These are phyloP conservation scores for Thymallus thymallus DNA, from an alignment of 2,113 vertebrate genomes.

Conservation along the genomic window DNA sequence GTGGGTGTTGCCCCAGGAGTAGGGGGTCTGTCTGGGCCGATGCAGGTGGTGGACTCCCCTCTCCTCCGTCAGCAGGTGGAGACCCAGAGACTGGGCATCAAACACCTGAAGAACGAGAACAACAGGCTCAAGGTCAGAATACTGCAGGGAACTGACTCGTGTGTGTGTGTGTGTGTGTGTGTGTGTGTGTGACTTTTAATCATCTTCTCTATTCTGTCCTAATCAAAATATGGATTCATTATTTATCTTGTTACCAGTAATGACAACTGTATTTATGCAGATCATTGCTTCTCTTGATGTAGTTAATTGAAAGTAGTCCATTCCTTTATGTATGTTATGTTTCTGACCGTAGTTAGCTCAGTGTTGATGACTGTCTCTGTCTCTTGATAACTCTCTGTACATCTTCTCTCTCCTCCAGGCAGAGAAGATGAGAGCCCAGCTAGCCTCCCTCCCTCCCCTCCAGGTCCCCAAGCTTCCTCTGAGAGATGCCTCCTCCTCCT, in stretches of 20 bases:
- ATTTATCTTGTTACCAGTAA: too few relatives aligned
- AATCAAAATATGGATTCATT: too few relatives aligned
- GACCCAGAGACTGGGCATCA: conserved; percentile 81
- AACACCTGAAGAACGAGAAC: conserved; percentile 88
- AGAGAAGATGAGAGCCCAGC: conserved; percentile 80
- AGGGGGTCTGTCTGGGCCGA: conserved; percentile 58
- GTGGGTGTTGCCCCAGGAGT: conserved; percentile 34
- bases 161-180: neutral
- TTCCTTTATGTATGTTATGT: too few relatives aligned
- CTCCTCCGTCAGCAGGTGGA: conserved; percentile 90
- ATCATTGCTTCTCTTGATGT: too few relatives aligned
- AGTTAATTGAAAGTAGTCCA: too few relatives aligned
- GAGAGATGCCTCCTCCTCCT: conserved; percentile 37
- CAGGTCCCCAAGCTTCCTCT: conserved; percentile 75
- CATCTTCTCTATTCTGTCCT: too few relatives aligned
- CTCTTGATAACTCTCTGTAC: neutral
- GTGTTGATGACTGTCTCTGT: neutral
- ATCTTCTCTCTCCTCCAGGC: conserved; percentile 66
- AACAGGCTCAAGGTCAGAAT: conserved; percentile 82
- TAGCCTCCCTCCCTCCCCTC: conserved; percentile 80
- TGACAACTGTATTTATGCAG: too few relatives aligned
- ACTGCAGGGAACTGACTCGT: neutral
- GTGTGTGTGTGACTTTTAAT: neutral
- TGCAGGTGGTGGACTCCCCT: conserved; percentile 87
- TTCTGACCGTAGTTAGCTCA: neutral